A percentile compares a stretch with the other conserved stretches of the same genome.
Conservation (phyloP, 2,888 invertebrate species). For the Osedax fenrisi region DNA sequence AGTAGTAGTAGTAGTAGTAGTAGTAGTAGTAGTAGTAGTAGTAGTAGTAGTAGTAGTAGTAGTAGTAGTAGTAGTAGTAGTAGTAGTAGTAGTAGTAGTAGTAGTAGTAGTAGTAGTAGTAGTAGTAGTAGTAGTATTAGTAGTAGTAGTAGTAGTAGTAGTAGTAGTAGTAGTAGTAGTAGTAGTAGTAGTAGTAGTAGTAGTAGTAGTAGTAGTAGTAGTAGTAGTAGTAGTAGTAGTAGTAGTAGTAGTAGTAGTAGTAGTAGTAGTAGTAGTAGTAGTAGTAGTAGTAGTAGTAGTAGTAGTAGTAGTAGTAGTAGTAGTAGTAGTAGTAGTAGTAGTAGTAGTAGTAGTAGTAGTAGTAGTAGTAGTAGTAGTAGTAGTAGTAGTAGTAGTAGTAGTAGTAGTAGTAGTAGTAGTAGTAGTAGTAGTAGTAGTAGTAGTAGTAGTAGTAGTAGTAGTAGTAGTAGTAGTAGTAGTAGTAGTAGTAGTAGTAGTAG, state of each 20-base stretch:
- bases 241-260: background rate
- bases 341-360: background rate
- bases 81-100: background rate
- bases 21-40: conserved; percentile 2
- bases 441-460: too few species aligned
- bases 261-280: background rate
- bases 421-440: background rate
- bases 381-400: background rate
- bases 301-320: background rate
- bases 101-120: background rate
- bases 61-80: background rate
- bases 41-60: background rate
- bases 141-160: too few species aligned
- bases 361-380: background rate
- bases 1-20: background rate
- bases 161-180: background rate
- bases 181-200: conserved; percentile 2
- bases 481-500: too few species aligned
- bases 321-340: conserved; percentile 2
- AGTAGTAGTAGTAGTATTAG: too few species aligned
- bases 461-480: too few species aligned
- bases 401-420: background rate
- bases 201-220: background rate
- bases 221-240: background rate
- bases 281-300: background rate